phyloP scores from a whole-genome alignment of 2,797 vertebrate genomes.

The Rhynchonycteris naso region DNA sequence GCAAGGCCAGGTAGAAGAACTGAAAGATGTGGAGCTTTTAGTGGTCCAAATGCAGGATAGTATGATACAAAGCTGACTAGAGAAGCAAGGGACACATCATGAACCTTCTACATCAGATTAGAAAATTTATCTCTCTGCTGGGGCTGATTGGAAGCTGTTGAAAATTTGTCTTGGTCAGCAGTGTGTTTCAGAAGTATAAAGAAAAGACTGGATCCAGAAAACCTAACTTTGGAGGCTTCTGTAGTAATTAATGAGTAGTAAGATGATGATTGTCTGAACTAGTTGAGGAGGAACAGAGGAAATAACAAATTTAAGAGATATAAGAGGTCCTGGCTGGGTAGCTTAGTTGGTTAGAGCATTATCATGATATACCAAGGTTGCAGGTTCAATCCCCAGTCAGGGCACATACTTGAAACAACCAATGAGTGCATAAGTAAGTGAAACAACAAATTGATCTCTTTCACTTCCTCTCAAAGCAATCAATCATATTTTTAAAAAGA shows the following conservation, averaged over 20 bases:
- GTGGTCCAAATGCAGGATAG: neutral
- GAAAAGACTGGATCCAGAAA: neutral
- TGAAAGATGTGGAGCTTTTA: neutral
- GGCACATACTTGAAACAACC: too few species aligned
- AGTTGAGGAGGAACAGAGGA: neutral
- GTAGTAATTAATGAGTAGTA: neutral
- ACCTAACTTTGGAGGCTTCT: neutral
- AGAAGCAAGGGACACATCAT: neutral
- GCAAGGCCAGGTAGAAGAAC: neutral
- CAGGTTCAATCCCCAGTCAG: too few species aligned
- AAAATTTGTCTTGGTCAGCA: neutral
- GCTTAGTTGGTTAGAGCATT: too few species aligned
- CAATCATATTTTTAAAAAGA: too few species aligned
- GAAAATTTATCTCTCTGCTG: neutral
- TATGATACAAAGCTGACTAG: neutral
- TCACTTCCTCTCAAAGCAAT: too few species aligned
- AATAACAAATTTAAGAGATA: neutral
- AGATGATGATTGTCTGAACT: neutral
- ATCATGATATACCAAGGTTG: too few species aligned
- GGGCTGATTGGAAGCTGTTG: neutral
- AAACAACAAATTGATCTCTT: too few species aligned
- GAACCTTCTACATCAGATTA: neutral
- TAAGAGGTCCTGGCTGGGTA: neutral
- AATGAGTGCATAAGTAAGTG: too few species aligned
- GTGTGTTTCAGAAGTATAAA: neutral